These are phyloP conservation scores for Coracias cyanogaster DNA, from an alignment of 2,797 vertebrate species.

Conservation along the genomic window DNA sequence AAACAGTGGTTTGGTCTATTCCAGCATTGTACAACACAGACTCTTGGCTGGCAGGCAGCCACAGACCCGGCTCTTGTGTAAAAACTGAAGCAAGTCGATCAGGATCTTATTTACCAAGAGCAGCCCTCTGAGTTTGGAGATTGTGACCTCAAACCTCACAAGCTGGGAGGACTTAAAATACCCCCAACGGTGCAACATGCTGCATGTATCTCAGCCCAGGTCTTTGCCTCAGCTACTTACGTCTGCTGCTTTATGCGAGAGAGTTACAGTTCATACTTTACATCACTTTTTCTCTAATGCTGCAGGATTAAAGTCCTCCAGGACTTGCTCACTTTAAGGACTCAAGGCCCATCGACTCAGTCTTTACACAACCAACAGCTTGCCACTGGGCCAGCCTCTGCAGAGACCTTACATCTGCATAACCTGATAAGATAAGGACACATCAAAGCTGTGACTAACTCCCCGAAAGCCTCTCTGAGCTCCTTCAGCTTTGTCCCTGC, in stretches of 20 bases:
- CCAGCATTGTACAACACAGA: neutral
- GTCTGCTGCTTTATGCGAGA: neutral
- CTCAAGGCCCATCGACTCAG: neutral
- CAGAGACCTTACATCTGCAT: neutral
- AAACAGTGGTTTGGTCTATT: neutral
- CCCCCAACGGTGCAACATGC: neutral
- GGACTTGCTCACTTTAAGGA: neutral
- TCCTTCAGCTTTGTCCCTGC: slow-evolving; percentile 23
- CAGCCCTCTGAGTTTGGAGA: neutral
- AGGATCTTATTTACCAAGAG: neutral
- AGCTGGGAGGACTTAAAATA: neutral
- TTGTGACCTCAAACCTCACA: neutral
- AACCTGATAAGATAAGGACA: slow-evolving; percentile 36
- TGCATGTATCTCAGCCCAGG: neutral
- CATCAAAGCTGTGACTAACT: slow-evolving; percentile 13
- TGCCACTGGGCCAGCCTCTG: neutral
- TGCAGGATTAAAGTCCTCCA: neutral
- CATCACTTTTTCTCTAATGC: neutral
- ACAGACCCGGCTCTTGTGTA: neutral
- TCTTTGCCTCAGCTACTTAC: neutral
- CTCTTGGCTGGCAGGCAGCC: neutral
- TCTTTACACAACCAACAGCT: neutral
- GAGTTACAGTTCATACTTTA: neutral
- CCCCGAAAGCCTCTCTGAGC: neutral
- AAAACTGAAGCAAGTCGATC: neutral